Base-by-base conservation (phyloP, 2,113 vertebrate species). In the Triplophysa siluroides region DNA sequence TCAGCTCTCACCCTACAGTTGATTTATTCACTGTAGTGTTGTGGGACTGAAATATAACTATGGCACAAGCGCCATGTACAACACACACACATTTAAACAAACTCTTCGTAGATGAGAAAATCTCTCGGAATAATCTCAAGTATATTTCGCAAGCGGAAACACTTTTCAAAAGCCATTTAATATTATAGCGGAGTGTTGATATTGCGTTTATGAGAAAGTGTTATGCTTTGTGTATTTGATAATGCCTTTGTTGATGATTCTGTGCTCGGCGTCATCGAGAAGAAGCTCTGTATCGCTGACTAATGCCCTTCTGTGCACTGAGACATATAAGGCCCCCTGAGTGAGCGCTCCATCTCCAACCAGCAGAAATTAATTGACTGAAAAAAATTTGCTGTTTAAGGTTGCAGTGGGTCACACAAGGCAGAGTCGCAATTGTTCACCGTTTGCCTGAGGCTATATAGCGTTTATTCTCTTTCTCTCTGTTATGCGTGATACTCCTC, bases 291-390 rank as follows among this genome's bases (percentile, higher is more conserved):
- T 77, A 77, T 77, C 66, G 75, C 75, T 77, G 75, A 77, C 75
- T 77, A 77, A 77, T 77, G 75, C 75, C 43, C 62, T 65, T 77
- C 75, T 52, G 75, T 65, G 75, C 75, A 77, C 61, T 66, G 75
- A 77, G 61, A 77, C 62, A 77, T 54, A 52, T 54, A 77, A 65
- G 52, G 61, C 75, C 75, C 75, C 75, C 75, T 54, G 45, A 77
- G 75, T 77, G 75, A 77, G 45, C 60, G 62, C 47, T 89, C 83
- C 84, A 87, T 88, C 91, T 90, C 89, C 90, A 88, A 92, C 89
- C 90, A 88, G 90, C 88, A 88, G 90, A 91, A 94, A 94, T 93
- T 93, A 94, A 95, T 91, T 92, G 94, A 93, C 92, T 93, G 92
- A 92, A 91, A 93, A 93, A 93, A 91, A 91, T 88, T 86, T 90